Evolutionary conservation across 2,888 invertebrate species (phyloP), one percentile per base, ranked within the genome.

Genomic region (Drosophila kuntzei): DNA sequence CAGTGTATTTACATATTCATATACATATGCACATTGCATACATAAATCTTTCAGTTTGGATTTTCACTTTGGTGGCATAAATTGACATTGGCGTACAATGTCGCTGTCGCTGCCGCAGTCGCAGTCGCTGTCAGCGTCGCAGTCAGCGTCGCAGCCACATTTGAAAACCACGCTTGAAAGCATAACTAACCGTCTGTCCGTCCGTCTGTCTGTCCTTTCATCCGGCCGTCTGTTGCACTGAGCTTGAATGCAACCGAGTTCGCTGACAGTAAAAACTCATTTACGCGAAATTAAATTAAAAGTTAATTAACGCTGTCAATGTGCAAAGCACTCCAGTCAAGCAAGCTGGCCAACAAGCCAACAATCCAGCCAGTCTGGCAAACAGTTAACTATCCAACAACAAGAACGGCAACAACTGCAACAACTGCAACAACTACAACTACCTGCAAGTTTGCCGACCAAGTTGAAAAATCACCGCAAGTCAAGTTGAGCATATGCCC

Each of bases 211-310:
- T 58, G 46, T 22, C 39, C n/a, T n/a, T n/a, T n/a, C n/a, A 25
- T 18, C 50, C 6, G 16, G 47, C 60, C 29, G 46, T 12, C 6
- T 12, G 46, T 18, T 32, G 11, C 29, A 60, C 63, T 67, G 74
- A 70, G 79, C 72, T 76, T 74, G 64, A 70, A 69, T 81, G 79
- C 83, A 82, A 53, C 84, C 51, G 65, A 81, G 88, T 76, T 72
- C 86, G 90, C 80, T 88, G 90, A 89, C 90, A 90, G 90, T 89
- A 79, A 87, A 85, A 90, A 90, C 89, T 90, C 87, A 90, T 90
- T 89, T 89, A 82, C 90, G 89, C 78, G 87, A 90, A 87, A 89
- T 89, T 89, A 89, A 89, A 89, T 86, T 89, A 89, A 87, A 89
- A 89, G 89, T 89, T 84, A 87, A 90, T 90, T 90, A 87, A 89